Evolutionary conservation across 2,888 invertebrate genomes (phyloP), one percentile per base, ranked within the genome.

Genomic region (Leptinotarsa rubiginosa): DNA sequence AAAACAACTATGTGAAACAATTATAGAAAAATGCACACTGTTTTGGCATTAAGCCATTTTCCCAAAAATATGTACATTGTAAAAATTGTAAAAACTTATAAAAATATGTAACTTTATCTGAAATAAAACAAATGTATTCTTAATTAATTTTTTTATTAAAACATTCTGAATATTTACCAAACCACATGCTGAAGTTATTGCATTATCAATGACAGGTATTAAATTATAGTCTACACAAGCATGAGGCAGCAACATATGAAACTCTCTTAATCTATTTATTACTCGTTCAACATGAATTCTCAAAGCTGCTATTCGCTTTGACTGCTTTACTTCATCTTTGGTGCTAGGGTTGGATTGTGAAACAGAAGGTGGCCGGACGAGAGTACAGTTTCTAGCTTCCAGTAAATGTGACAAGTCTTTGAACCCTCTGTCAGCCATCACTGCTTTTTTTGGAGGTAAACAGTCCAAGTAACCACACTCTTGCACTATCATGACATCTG

Each of bases 351-450:
- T 20, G 1, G n/a, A 22, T 2, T 10, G 49, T 31, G 15, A 5
- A 12, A 72, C 72, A 67, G 67, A 67, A 13, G 72, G 59, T 54
- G 72, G 72, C n/a, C 72, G 22, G n/a, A 72, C 47, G 12, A 67
- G 31, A 7, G 4, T 41, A 50, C 67, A 56, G 3, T 49, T 59
- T 22, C 16, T 22, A 22, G 22, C 22, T 22, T 18, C 3, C 18
- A 20, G 1, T 47, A 72, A 41, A 7, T 65, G 15, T 12, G 7
- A n/a, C 49, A 20, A 74, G 4, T 66, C 4, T 41, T 74, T 70
- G 62, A 74, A 74, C 4, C 74, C 67, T 59, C 67, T 59, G n/a
- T 68, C 74, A 16, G 74, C 74, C 68, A 74, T 74, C 4, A 74
- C 47, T n/a, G 5, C 3, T n/a, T 13, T 15, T 20, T n/a, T 22